Evolutionary conservation across 1,140 invertebrate genomes (phyloP), one percentile per base, ranked within the genome.

Genomic region (Lineus longissimus): DNA sequence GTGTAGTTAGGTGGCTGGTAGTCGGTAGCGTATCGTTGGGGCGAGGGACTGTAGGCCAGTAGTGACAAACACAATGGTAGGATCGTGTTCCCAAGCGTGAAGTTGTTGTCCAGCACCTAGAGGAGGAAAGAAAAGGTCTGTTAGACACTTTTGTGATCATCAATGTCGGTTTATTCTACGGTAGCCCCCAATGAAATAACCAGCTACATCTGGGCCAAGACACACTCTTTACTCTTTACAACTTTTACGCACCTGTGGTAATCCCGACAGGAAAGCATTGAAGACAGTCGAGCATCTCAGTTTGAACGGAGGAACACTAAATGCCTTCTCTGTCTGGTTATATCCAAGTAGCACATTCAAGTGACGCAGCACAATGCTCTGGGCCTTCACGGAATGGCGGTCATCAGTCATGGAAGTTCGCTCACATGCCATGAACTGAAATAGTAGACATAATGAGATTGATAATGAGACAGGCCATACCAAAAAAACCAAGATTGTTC

Each of bases 51-150:
- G 81, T 94, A 95, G 73, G 96, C 89, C 41, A 99, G 84, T 19
- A 99, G 83, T 30, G 92, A 86, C 45, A 97, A 81, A 11, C 91
- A 88, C 0, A 93, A 91, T 13, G 92, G 88, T 17, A 97, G 86
- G 36, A 99, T 88, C 22, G 88, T 85, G 69, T 88, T 90, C 0
- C 94, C 94, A 84, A 98, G 92, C 40, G 89, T 80, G 76, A 95
- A 93, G 82, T 98, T 97, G 75, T 94, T 91, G 80, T 98, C 94
- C 70, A 97, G 75, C 23, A 98, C 86, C 87, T 97, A 90, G 6
- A 67, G 61, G 51, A 58, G 67, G 22, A 19, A 41, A 23, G 55
- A 11, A n/a, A 57, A 57, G 11, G 47, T 23, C 25, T 19, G 19
- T 43, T 43, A 13, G 11, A 43, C 11, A 19, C 19, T 11, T 43